phyloP scores from a whole-genome alignment of 2,888 invertebrate species.

The Chamaedrilus cognettii region DNA sequence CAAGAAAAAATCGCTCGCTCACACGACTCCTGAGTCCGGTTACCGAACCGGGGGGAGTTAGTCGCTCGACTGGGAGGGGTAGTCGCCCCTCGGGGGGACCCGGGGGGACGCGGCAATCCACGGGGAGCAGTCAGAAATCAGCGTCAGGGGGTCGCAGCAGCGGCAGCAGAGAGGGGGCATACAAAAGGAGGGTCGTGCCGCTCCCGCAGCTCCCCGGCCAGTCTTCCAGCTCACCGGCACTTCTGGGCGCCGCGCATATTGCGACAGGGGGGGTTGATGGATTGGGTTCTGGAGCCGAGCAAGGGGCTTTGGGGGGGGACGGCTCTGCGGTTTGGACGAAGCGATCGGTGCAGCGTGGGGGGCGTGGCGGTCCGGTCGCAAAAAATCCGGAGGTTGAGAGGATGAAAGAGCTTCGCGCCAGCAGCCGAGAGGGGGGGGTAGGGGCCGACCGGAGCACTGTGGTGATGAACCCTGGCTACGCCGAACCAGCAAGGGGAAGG shows the following conservation, averaged over 20 bases:
- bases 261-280: background rate
- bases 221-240: constrained; percentile 3
- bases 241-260: background rate
- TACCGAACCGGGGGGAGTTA: constrained; percentile 8
- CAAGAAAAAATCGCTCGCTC: constrained; percentile 15
- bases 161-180: background rate
- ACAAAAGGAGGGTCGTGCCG: background rate
- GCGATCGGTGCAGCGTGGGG: background rate
- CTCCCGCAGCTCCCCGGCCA: background rate
- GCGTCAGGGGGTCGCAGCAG: no score
- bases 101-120: no score
- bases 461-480: constrained; percentile 59
- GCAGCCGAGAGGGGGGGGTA: no score
- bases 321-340: background rate
- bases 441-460: constrained; percentile 59
- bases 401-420: no score
- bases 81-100: background rate
- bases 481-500: no score
- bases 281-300: no score
- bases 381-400: no score
- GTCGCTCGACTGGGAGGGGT: background rate
- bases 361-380: no score
- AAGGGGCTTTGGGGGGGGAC: background rate
- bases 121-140: background rate
- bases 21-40: constrained; percentile 3